Evolutionary conservation across 2,888 invertebrate genomes (phyloP).

Genomic region (Conchocele bisecta): DNA sequence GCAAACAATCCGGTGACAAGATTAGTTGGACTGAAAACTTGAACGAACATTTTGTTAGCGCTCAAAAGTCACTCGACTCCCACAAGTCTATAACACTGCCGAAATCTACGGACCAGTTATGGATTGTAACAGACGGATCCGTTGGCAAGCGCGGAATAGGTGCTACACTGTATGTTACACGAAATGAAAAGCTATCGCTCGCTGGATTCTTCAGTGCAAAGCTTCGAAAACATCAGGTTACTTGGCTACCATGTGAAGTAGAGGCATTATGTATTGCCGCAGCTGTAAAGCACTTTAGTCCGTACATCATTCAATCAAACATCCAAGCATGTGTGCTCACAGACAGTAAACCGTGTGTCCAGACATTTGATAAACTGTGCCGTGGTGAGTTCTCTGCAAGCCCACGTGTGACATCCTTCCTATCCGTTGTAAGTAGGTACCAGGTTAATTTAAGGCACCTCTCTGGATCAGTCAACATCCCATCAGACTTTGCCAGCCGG

Average conservation of each 20-base stretch:
- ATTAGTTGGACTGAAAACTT: slow-evolving; percentile 10
- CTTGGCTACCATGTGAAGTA: slow-evolving; percentile 62
- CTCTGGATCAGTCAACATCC: slow-evolving; percentile 27
- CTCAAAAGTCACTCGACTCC: not conserved
- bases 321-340: slow-evolving; percentile 44
- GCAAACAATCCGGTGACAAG: slow-evolving; percentile 5
- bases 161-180: slow-evolving; percentile 56
- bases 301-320: slow-evolving; percentile 52
- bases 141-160: slow-evolving; percentile 52
- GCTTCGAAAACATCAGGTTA: slow-evolving; percentile 55
- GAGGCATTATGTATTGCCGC: slow-evolving; percentile 58
- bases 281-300: slow-evolving; percentile 58
- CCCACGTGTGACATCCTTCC: slow-evolving; percentile 54
- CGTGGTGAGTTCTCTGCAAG: slow-evolving; percentile 61
- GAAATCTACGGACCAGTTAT: slow-evolving; percentile 20
- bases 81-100: slow-evolving; percentile 42
- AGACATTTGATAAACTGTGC: slow-evolving; percentile 55
- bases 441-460: slow-evolving; percentile 38
- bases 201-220: slow-evolving; percentile 65
- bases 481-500: slow-evolving; percentile 41
- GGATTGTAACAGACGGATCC: slow-evolving; percentile 55
- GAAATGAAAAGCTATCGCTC: slow-evolving; percentile 29
- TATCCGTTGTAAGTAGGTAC: slow-evolving; percentile 43
- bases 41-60: not conserved
- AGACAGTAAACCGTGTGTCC: slow-evolving; percentile 62